These are phyloP conservation scores for Neodiprion lecontei DNA, from an alignment of 1,140 invertebrate species.

Conservation along the genomic window DNA sequence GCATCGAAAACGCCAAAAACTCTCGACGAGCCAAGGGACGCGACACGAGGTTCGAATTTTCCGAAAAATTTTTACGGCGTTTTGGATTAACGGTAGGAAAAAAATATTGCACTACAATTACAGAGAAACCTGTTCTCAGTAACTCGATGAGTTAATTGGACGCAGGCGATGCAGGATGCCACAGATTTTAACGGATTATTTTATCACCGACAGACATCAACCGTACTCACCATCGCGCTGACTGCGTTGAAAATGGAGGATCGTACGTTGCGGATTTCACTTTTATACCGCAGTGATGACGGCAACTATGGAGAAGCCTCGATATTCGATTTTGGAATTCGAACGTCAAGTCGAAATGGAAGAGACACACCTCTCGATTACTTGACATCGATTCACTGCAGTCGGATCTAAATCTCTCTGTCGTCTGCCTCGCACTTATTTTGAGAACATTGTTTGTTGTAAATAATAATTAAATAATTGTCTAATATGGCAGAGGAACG, in stretches of 20 bases:
- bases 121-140: not conserved
- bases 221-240: constrained; percentile 37
- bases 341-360: not conserved
- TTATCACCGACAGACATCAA: not conserved
- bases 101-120: not conserved
- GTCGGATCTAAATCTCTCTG: constrained; percentile 8
- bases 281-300: constrained; percentile 27
- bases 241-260: constrained; percentile 43
- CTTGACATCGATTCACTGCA: not conserved
- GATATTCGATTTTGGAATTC: not conserved
- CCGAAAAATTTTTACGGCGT: not conserved
- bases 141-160: not conserved
- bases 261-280: not conserved
- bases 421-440: not conserved
- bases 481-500: not conserved
- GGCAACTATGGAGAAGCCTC: constrained; percentile 19
- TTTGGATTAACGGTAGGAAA: not conserved
- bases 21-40: not conserved
- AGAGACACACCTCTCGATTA: not conserved
- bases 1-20: not conserved
- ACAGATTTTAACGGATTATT: not conserved
- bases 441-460: constrained; percentile 5
- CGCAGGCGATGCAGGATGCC: not conserved
- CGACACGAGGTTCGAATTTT: not conserved
- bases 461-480: constrained; percentile 1